phyloP scores from a whole-genome alignment of 2,113 vertebrate species.

The Haemorhous mexicanus region DNA sequence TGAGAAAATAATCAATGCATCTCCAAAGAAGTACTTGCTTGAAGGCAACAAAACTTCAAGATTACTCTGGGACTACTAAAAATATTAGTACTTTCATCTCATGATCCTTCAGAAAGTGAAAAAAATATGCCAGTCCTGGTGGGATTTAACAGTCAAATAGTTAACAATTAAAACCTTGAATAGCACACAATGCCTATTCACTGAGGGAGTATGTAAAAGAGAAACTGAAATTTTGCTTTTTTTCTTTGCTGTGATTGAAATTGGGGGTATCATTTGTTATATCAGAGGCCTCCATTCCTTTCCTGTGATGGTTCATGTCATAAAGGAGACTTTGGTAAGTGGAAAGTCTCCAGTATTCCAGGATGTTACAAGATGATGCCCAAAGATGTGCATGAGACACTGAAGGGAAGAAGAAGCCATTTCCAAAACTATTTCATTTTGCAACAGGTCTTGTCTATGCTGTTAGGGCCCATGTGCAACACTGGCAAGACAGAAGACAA shows the following conservation, averaged over 20 bases:
- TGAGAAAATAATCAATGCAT: background rate
- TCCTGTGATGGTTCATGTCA: background rate
- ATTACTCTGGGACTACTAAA: background rate
- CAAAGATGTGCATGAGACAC: fast-evolving
- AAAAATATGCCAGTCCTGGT: background rate
- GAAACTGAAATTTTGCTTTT: background rate
- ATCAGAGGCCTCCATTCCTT: background rate
- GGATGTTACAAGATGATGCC: background rate
- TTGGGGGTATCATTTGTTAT: fast-evolving
- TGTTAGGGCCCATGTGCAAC: background rate
- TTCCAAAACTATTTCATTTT: background rate
- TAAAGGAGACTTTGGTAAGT: background rate
- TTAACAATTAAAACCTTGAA: background rate
- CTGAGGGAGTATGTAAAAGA: background rate
- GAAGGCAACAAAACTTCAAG: background rate
- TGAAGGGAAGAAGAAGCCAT: background rate
- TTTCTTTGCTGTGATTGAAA: background rate
- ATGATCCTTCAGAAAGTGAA: background rate
- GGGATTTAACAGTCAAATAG: background rate
- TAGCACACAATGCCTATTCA: background rate
- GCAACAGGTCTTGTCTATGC: background rate
- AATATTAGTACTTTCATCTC: background rate
- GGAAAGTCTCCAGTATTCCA: background rate
- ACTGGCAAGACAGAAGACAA: background rate
- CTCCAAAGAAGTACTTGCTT: background rate